Evolutionary conservation across 2,888 invertebrate species (phyloP), one percentile per base, ranked within the genome.

Genomic region (Sminthurides aquaticus): DNA sequence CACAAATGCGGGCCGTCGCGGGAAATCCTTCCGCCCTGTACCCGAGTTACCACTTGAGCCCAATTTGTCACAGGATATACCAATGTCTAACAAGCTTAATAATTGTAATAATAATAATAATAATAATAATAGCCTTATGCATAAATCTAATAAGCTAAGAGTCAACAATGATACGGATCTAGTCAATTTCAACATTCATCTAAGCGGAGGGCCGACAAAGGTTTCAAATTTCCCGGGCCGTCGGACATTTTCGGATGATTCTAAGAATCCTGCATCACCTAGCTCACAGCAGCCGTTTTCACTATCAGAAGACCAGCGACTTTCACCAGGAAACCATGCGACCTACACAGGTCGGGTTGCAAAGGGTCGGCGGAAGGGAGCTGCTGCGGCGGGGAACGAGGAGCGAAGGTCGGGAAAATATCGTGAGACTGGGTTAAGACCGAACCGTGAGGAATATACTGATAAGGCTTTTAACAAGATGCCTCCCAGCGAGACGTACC

Each of bases 101-200:
- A n/a, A n/a, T n/a, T n/a, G n/a, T n/a, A n/a, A n/a, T n/a, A n/a
- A n/a, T n/a, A n/a, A n/a, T n/a, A n/a, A n/a, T n/a, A n/a, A n/a
- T n/a, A n/a, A n/a, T n/a, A n/a, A n/a, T n/a, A n/a, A n/a, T n/a
- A n/a, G n/a, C n/a, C n/a, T n/a, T n/a, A n/a, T n/a, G n/a, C n/a
- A n/a, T n/a, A n/a, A n/a, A n/a, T n/a, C n/a, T n/a, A n/a, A n/a
- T n/a, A n/a, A n/a, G n/a, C n/a, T n/a, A n/a, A 43, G 48, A 60
- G 62, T 56, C 67, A 67, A 55, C 57, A 57, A 66, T 63, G 69
- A 71, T 67, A 34, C 63, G n/a, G 62, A 63, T 69, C 71, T 71
- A 71, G 71, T 71, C 71, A 71, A 69, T 65, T 57, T 64, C 27
- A 60, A 63, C 26, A 49, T 55, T 59, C 65, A 66, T 34, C 49